Conservation (phyloP, 2,113 vertebrate species). For the Syrmaticus mikado region DNA sequence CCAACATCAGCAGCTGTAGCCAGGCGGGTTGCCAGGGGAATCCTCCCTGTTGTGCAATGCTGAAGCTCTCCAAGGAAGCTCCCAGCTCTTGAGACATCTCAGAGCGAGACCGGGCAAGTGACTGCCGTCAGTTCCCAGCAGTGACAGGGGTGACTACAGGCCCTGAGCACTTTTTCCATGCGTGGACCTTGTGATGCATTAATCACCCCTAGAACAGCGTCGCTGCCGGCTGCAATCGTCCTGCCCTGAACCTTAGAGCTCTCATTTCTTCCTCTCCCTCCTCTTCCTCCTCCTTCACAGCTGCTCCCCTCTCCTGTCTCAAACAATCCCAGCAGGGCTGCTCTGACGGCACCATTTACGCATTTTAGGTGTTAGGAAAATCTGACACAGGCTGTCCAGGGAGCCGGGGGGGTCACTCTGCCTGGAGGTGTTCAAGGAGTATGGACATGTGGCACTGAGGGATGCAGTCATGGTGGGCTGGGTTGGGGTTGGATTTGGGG, state of each 20-base stretch:
- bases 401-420: no score
- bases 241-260: slow-evolving; percentile 10
- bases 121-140: slow-evolving; percentile 19
- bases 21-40: slow-evolving; percentile 8
- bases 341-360: neutral
- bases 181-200: slow-evolving; percentile 47
- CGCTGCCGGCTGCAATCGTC: neutral
- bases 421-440: no score
- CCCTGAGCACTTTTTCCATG: slow-evolving; percentile 52
- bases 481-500: no score
- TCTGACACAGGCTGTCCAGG: no score
- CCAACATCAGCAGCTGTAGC: neutral
- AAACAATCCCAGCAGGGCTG: neutral
- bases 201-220: slow-evolving; percentile 35
- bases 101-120: neutral
- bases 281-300: neutral
- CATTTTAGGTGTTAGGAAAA: no score
- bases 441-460: no score
- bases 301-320: neutral
- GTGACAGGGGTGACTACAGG: neutral
- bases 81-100: slow-evolving; percentile 38
- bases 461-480: no score
- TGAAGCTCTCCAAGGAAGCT: slow-evolving; percentile 48
- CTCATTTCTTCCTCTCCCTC: slow-evolving; percentile 3
- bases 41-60: slow-evolving; percentile 30